Conservation (phyloP, 2,113 vertebrate genomes). For the Leptobrachium leishanense region DNA sequence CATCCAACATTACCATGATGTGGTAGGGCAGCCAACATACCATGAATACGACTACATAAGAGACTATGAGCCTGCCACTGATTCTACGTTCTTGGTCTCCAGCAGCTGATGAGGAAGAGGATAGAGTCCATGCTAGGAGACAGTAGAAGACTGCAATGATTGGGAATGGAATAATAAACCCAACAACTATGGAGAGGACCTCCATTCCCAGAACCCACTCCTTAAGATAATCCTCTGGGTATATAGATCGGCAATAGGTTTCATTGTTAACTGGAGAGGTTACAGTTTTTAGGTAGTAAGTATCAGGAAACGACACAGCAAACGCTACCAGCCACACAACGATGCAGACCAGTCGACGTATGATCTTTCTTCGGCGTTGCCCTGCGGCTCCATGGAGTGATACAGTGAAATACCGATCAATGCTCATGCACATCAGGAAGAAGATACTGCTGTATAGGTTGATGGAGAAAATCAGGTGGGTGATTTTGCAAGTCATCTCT, state of each 20-base stretch:
- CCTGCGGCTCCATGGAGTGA: slow-evolving; percentile 62
- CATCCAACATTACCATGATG: slow-evolving; percentile 75
- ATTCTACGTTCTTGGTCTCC: slow-evolving; percentile 76
- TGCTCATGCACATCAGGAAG: slow-evolving; percentile 90
- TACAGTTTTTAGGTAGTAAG: slow-evolving; percentile 82
- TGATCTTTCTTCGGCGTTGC: slow-evolving; percentile 66
- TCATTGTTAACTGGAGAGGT: slow-evolving; percentile 66
- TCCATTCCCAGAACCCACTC: slow-evolving; percentile 85
- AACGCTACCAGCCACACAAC: slow-evolving; percentile 86
- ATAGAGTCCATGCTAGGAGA: slow-evolving; percentile 74
- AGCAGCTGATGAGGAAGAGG: slow-evolving; percentile 52
- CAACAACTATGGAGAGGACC: slow-evolving; percentile 78
- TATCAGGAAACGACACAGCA: slow-evolving; percentile 77
- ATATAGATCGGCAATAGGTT: slow-evolving; percentile 78
- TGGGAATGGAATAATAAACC: slow-evolving; percentile 83
- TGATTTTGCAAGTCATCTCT: slow-evolving; percentile 79
- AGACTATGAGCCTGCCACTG: slow-evolving; percentile 79
- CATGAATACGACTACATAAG: slow-evolving; percentile 84
- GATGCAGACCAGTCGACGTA: slow-evolving; percentile 73
- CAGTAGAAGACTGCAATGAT: slow-evolving; percentile 80
- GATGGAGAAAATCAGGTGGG: slow-evolving; percentile 86
- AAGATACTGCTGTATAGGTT: slow-evolving; percentile 92
- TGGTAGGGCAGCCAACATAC: slow-evolving; percentile 92
- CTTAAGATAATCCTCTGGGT: slow-evolving; percentile 72
- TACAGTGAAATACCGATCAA: slow-evolving; percentile 86